Evolutionary conservation across 2,113 vertebrate genomes (phyloP), one percentile per base, ranked within the genome.

Genomic region (Pelobates fuscus): DNA sequence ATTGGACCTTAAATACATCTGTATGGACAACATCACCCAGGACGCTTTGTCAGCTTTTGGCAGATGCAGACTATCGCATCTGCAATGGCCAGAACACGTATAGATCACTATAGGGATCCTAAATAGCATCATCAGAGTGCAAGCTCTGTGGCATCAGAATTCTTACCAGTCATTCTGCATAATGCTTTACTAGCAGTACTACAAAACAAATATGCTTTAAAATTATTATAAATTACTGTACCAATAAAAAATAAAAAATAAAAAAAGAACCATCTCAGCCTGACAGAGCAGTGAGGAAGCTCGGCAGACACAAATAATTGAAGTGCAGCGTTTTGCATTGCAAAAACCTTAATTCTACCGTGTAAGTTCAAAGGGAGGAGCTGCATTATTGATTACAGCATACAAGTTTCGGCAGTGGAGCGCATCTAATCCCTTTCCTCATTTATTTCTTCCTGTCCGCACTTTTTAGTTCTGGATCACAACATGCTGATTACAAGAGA

Each of bases 251-350:
- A 17, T 4, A 17, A 17, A 41, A 41, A 41, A 41, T 2, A 49
- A 49, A 80, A 84, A 88, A 84, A 87, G 86, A 90, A 87, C 87
- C 83, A 81, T 82, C 80, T 87, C 66, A 68, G 71, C 82, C 88
- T 87, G 81, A 86, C 90, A 83, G 84, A 77, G 62, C 81, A 85
- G 86, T 80, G 88, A 90, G 85, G 84, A 85, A 90, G 78, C 44
- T 81, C 86, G 82, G 83, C 83, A 81, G 78, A 88, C 80, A 79
- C 79, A 83, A 37, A 57, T 11, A 55, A 84, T 80, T 85, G 67
- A 82, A 80, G 81, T 84, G 77, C 52, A 81, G 84, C 75, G 84
- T 83, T 84, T 57, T 82, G 75, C 41, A 84, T 86, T 80, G 82
- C 46, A 80, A 81, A 82, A 90, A 85, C 71, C 71, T 75, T 58